Percentiles rank a stretch among this genome's conserved stretches.
These are phyloP conservation scores for Ibidorhyncha struthersii DNA, from an alignment of 2,113 vertebrate species.

Conservation along the genomic window DNA sequence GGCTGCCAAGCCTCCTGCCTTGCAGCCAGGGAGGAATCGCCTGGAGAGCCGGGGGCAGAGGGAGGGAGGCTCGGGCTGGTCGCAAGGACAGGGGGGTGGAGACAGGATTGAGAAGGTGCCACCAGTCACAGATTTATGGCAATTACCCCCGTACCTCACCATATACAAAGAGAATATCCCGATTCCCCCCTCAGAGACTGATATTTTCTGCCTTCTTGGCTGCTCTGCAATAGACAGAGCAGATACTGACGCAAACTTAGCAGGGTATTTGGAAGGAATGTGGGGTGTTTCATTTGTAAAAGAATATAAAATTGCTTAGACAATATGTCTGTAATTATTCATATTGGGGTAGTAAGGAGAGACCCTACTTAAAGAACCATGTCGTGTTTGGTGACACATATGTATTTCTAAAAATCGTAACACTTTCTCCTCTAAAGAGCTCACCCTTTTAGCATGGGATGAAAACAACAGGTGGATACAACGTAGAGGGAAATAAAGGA, in stretches of 20 bases:
- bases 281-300: background rate
- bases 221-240: background rate
- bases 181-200: background rate
- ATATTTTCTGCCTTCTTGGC: background rate
- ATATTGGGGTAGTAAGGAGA: background rate
- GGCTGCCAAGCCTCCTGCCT: background rate
- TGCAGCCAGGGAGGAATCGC: background rate
- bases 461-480: constrained; percentile 52
- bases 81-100: background rate
- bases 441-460: background rate
- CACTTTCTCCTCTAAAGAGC: background rate
- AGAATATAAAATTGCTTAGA: background rate
- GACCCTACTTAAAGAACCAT: background rate
- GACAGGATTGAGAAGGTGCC: background rate
- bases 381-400: background rate
- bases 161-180: background rate
- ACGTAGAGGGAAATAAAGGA: background rate
- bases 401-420: background rate
- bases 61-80: background rate
- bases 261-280: background rate
- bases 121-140: background rate
- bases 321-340: background rate
- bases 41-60: background rate
- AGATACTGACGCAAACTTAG: background rate
- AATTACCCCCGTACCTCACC: background rate